Base-by-base conservation (phyloP, 2,797 vertebrate genomes). In the Pangasius mekongensis region DNA sequence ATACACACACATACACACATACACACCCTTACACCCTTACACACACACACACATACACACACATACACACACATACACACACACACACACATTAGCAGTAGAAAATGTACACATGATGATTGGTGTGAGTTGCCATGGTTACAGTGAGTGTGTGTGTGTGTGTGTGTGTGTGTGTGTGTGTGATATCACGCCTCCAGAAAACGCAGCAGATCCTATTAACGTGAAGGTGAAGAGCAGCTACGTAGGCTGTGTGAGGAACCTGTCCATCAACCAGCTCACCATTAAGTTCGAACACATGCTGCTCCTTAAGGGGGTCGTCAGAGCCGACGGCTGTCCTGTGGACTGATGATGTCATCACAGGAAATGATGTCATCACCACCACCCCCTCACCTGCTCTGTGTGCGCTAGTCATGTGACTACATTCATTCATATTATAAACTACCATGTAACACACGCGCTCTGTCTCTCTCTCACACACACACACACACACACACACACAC, bases 211-310 rank as follows among this genome's bases (percentile, higher is more conserved):
- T 77, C 96, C 96, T 71, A 94, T 96, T 69, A 94, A 91, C 74
- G 76, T 97, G 90, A 93, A 93, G 54, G 96, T 95, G 85, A 95
- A 92, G 85, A 97, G 93, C 81, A 94, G 96, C 66, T 99, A 96
- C 85, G 94, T 96, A 30, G 98, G 98, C 91, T 99, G 98, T 73
- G 94, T 99, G 93, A 97, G 96, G 92, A 97, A 97, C 92, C 95
- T 99, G 91, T 94, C 93, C 91, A 96, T 99, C 90, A 97, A 98
- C 27, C 95, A 96, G 90, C 97, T 92, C 83, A 93, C 90, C 36
- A 97, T 97, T 85, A 97, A 96, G 94, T 97, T 99, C 93, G 97
- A 93, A 90, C 97, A 98, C 93, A 97, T 97, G 6, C 95, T 93
- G 54, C 93, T 98, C 91, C 97, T 98, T 90, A 97, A 95, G 0